Percentiles rank a stretch among this genome's conserved stretches.
Evolutionary conservation across 2,888 invertebrate genomes (phyloP).

Genomic region (Notocelia uddmanniana): DNA sequence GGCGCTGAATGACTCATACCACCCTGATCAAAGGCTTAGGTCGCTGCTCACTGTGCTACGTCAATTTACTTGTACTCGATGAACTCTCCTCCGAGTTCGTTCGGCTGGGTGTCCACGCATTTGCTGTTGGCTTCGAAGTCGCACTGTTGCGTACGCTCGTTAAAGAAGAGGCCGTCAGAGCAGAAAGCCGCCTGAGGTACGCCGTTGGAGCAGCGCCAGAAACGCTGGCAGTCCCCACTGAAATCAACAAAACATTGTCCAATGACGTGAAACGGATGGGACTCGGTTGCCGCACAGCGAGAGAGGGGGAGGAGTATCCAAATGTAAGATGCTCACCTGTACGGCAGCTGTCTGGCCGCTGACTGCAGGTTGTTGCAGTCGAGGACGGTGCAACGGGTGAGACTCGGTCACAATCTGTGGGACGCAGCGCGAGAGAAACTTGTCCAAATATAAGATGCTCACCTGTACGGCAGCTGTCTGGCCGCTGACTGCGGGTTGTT

Average conservation of each 20-base stretch:
- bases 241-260: background rate
- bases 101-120: constrained; percentile 60
- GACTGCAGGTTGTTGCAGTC: constrained; percentile 64
- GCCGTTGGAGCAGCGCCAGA: constrained; percentile 71
- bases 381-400: constrained; percentile 55
- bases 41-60: no score
- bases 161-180: constrained; percentile 77
- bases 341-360: constrained; percentile 63
- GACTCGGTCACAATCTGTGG: background rate
- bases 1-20: no score
- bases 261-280: no score
- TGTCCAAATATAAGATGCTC: background rate
- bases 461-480: constrained; percentile 67
- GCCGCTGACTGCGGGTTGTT: constrained; percentile 60
- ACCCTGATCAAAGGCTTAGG: no score
- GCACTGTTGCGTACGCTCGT: constrained; percentile 69
- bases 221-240: constrained; percentile 79
- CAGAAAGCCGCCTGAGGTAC: constrained; percentile 66
- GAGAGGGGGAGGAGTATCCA: no score
- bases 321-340: constrained; percentile 65
- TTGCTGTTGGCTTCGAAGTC: constrained; percentile 76
- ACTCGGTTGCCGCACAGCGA: no score
- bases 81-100: constrained; percentile 72
- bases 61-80: constrained; percentile 63
- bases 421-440: no score